These are phyloP conservation scores for Chymomyza caudatula DNA, from an alignment of 2,888 invertebrate species.

Conservation along the genomic window DNA sequence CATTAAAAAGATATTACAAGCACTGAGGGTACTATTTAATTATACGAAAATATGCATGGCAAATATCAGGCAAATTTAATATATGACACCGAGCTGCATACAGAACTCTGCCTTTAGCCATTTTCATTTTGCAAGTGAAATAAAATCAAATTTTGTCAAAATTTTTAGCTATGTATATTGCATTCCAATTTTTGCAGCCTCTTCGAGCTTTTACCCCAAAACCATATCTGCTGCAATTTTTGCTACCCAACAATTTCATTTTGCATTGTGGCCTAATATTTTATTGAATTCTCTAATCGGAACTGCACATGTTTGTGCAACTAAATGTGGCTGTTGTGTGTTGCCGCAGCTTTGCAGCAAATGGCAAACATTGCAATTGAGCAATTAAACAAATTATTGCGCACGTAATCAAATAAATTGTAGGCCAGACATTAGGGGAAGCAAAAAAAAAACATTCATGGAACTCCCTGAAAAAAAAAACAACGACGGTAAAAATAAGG, in stretches of 20 bases:
- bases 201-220: too few relatives aligned
- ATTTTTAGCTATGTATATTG: background rate
- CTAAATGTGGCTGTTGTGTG: background rate
- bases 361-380: background rate
- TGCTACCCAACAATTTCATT: background rate
- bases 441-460: too few relatives aligned
- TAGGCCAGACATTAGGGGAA: too few relatives aligned
- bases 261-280: background rate
- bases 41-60: background rate
- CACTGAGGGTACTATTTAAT: background rate
- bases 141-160: background rate
- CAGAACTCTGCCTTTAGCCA: background rate
- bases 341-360: background rate
- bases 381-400: constrained; percentile 10
- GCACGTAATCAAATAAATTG: constrained; percentile 21
- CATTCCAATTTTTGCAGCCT: too few relatives aligned
- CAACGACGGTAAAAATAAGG: too few relatives aligned
- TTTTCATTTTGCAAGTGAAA: background rate
- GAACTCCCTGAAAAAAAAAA: too few relatives aligned
- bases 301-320: background rate
- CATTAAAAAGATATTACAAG: too few relatives aligned
- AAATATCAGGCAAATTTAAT: background rate
- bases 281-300: background rate
- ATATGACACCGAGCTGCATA: background rate
- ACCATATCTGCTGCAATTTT: too few relatives aligned